phyloP scores from a whole-genome alignment of 2,888 invertebrate genomes.

The Criorhina ranunculi region DNA sequence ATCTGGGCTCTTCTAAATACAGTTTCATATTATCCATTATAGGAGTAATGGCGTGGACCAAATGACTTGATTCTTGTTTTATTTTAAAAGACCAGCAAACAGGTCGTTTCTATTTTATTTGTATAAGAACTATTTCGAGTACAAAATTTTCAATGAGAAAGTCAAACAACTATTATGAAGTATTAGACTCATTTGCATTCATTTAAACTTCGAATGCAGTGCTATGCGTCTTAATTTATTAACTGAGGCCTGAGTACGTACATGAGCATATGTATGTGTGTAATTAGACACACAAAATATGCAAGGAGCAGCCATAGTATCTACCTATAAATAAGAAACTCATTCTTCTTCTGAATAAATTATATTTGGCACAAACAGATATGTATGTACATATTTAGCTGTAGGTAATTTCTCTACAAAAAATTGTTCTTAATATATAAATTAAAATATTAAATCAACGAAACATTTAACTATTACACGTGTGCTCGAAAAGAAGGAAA shows the following conservation, averaged over 20 bases:
- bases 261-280: too few species aligned
- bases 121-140: neutral
- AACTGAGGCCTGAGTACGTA: neutral
- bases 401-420: too few species aligned
- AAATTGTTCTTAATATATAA: too few species aligned
- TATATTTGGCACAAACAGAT: neutral
- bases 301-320: neutral
- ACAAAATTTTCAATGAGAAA: neutral
- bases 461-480: constrained; percentile 8
- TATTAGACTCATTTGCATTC: neutral
- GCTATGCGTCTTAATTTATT: neutral
- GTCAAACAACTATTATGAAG: neutral
- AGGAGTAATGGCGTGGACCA: too few species aligned
- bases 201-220: neutral
- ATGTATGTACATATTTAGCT: too few species aligned
- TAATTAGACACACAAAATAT: neutral
- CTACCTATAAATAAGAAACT: neutral
- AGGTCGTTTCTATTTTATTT: constrained; percentile 5
- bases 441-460: neutral
- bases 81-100: neutral
- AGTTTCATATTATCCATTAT: too few species aligned
- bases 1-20: too few species aligned
- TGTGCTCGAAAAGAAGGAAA: constrained; percentile 7
- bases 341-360: neutral
- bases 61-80: too few species aligned